Evolutionary conservation across 23 tunicate species (phyloP).

Genomic region (Ciona savignyi): DNA sequence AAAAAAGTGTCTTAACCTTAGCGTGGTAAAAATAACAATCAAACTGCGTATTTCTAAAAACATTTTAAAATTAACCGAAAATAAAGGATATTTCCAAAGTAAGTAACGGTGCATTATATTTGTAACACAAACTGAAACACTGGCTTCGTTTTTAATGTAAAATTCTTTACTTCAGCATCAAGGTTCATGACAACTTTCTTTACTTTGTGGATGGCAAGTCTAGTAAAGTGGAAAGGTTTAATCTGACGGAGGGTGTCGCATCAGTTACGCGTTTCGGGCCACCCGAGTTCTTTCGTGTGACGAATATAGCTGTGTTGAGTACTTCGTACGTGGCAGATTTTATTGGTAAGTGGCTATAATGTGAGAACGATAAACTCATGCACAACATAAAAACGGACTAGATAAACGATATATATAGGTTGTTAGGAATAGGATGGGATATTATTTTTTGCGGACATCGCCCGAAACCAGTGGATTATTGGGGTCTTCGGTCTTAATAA

Average conservation of each 20-base stretch:
- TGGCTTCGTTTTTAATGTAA: not conserved
- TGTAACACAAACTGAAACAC: not conserved
- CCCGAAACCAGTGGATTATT: too few species aligned
- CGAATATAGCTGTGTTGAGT: slow-evolving; percentile 47
- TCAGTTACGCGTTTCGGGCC: slow-evolving; percentile 61
- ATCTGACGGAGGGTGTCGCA: slow-evolving; percentile 42
- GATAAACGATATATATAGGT: too few species aligned
- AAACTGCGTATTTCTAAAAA: not conserved
- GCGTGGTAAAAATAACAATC: not conserved
- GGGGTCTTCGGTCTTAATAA: too few species aligned
- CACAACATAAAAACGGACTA: too few species aligned
- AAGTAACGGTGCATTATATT: too few species aligned
- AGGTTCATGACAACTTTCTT: slow-evolving; percentile 25
- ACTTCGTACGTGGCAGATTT: slow-evolving; percentile 12
- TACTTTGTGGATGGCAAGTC: slow-evolving; percentile 50
- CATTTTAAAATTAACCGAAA: too few species aligned
- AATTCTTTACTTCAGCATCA: slow-evolving; percentile 32
- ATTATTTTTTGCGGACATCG: too few species aligned
- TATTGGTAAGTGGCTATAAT: slow-evolving; percentile 23
- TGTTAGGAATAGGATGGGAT: too few species aligned
- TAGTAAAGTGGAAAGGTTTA: slow-evolving; percentile 27
- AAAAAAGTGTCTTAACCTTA: not conserved
- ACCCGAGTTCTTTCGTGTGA: slow-evolving; percentile 36
- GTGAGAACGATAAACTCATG: too few species aligned
- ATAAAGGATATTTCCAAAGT: too few species aligned